These are phyloP conservation scores for Myiozetetes cayanensis DNA, from an alignment of 2,113 vertebrate genomes.

Conservation along the genomic window DNA sequence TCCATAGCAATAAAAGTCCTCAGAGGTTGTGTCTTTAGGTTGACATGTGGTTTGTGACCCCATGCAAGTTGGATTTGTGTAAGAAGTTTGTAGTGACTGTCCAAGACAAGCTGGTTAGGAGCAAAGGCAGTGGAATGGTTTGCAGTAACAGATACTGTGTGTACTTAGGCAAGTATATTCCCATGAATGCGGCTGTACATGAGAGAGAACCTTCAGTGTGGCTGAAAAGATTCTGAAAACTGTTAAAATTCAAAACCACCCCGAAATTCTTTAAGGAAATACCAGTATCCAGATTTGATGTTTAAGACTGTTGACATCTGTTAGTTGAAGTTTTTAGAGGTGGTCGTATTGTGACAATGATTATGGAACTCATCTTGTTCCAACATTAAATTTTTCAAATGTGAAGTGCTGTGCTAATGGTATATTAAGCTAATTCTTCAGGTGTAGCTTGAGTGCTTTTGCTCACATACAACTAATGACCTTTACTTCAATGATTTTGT, in stretches of 20 bases:
- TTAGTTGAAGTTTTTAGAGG: not conserved
- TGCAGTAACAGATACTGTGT: not conserved
- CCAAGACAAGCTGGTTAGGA: not conserved
- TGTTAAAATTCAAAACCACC: not conserved
- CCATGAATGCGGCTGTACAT: accelerated
- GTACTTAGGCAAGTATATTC: not conserved
- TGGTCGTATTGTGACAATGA: not conserved
- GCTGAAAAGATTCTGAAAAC: not conserved
- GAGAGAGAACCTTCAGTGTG: not conserved
- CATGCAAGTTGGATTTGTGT: not conserved
- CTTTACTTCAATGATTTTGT: not conserved
- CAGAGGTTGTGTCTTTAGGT: not conserved
- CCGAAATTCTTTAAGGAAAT: not conserved
- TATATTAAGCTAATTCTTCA: not conserved
- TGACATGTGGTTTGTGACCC: not conserved
- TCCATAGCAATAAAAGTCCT: not conserved
- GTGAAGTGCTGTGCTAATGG: not conserved
- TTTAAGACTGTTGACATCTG: not conserved
- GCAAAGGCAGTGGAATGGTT: not conserved
- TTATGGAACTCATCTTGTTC: not conserved
- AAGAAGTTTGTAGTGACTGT: not conserved
- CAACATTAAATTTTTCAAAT: not conserved
- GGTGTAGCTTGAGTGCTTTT: not conserved
- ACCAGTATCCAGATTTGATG: not conserved
- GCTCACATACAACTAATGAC: not conserved